These are phyloP conservation scores for Pycnomerus fuliginosus DNA, from an alignment of 2,888 invertebrate genomes.

Conservation along the genomic window DNA sequence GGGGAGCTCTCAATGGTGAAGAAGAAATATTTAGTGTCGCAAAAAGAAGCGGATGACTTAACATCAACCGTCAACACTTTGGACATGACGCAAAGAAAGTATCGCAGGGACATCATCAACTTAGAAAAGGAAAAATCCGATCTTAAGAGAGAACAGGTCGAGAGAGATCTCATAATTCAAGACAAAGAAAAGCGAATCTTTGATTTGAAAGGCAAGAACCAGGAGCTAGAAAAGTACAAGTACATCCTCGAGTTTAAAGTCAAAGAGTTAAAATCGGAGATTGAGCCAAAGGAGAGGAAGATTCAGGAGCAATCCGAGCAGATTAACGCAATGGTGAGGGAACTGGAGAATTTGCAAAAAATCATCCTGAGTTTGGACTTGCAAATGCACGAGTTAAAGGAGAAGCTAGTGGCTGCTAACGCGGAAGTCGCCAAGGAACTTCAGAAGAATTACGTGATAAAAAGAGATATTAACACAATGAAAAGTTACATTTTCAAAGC, in stretches of 20 bases:
- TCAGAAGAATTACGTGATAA: conserved; percentile 60
- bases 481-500: conserved; percentile 80
- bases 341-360: conserved; percentile 76
- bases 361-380: conserved; percentile 67
- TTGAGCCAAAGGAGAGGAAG: conserved; percentile 82
- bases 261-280: conserved; percentile 75
- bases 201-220: conserved; percentile 80
- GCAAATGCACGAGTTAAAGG: conserved; percentile 72
- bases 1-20: conserved; percentile 84
- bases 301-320: conserved; percentile 82
- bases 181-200: conserved; percentile 84
- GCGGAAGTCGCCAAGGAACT: conserved; percentile 70
- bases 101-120: conserved; percentile 64
- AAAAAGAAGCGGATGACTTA: conserved; percentile 72
- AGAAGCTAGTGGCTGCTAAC: conserved; percentile 72
- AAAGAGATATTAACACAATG: conserved; percentile 69
- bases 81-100: conserved; percentile 70
- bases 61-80: conserved; percentile 63
- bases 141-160: conserved; percentile 79
- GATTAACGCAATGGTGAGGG: conserved; percentile 80
- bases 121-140: conserved; percentile 78
- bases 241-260: conserved; percentile 90
- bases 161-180: conserved; percentile 79
- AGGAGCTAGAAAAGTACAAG: conserved; percentile 88
- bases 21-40: conserved; percentile 69